Base-by-base conservation (phyloP, 2,888 invertebrate genomes). In the Erebia palarica region DNA sequence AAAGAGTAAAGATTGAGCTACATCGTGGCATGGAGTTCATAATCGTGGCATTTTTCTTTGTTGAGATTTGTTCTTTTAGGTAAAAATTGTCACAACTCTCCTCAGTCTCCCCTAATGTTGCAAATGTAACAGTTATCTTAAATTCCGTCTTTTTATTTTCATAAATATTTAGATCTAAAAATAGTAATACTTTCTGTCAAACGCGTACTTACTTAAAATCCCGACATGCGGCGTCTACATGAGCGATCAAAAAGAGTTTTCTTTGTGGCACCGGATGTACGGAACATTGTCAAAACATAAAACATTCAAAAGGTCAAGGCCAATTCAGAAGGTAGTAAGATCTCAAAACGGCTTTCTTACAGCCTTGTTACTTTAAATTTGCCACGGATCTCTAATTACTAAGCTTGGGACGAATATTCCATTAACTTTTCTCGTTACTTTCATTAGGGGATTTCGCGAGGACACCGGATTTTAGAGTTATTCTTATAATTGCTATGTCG, bases 371-470 rank as follows among this genome's bases (percentile, higher is more conserved):
- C 16, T 66, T 67, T 61, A 59, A 69, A 65, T 67, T 67, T 73
- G 57, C 47, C 65, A 65, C 55, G 59, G 69, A 71, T 65, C 66
- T 64, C 67, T 71, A 73, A 75, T 75, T 73, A 73, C 63, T 64
- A 73, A 68, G 74, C 74, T 70, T 66, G 65, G 65, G 74, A 53
- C 70, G 69, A 70, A 68, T 71, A 77, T 67, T 73, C 63, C 63
- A 69, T 75, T 75, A 85, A 86, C 81, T 85, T 85, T 82, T 78
- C 84, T 86, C 79, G 84, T 86, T 82, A 83, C 67, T 57, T 76
- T 79, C 77, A 79, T 82, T 82, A 79, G 59, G 73, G 77, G 75
- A 75, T 74, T 61, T 67, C 60, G 67, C 42, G 53, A 49, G 60
- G 21, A 61, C 44, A 44, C 49, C 27, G 67, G 68, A 68, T 71